Evolutionary conservation across 2,113 vertebrate species (phyloP).

Genomic region (Aramus guarauna): DNA sequence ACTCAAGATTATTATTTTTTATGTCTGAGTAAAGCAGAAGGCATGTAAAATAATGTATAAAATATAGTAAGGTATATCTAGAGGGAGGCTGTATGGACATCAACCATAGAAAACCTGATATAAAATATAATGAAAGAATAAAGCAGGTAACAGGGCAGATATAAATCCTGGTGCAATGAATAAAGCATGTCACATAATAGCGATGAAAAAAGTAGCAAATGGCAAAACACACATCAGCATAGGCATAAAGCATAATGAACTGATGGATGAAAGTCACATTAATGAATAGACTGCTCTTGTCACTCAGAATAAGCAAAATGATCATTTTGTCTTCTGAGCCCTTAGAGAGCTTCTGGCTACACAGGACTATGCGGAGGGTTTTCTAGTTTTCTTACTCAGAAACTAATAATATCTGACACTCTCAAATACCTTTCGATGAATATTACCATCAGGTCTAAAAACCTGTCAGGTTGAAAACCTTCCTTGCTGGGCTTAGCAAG

Average conservation of each 20-base stretch:
- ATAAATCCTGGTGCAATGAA: slow-evolving; percentile 30
- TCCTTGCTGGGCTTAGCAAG: not conserved
- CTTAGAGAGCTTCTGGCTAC: not conserved
- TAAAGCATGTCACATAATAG: not conserved
- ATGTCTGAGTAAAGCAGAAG: not conserved
- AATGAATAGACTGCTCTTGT: not conserved
- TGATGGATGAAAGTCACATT: not conserved
- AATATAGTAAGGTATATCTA: not conserved
- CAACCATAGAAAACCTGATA: not conserved
- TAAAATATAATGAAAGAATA: slow-evolving; percentile 34
- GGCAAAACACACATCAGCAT: slow-evolving; percentile 25
- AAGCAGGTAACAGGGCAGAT: slow-evolving; percentile 2
- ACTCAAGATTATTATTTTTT: slow-evolving; percentile 7
- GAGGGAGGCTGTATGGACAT: not conserved
- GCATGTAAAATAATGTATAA: not conserved
- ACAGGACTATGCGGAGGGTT: not conserved
- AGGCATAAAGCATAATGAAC: slow-evolving; percentile 24
- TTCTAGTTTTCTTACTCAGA: not conserved
- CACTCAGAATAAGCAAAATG: not conserved
- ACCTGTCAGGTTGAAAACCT: not conserved
- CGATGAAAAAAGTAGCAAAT: not conserved
- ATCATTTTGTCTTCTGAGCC: not conserved
- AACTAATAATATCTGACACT: not conserved
- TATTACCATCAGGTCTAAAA: not conserved
- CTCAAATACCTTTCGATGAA: not conserved